Conservation (phyloP, 2,888 invertebrate genomes). For the Hanleya hanleyi region DNA sequence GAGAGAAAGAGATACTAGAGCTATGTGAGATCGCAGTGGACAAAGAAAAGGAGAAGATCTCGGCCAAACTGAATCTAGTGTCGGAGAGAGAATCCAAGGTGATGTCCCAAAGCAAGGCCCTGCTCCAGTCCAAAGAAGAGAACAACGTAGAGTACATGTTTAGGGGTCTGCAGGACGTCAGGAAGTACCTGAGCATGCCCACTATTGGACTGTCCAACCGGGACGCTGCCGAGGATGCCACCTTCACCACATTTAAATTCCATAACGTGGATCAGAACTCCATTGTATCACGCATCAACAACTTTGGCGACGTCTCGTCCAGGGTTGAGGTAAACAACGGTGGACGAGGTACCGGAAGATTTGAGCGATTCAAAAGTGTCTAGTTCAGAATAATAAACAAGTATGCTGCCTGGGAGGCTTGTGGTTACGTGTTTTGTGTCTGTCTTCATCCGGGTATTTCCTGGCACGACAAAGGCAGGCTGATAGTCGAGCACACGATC, state of each 20-base stretch:
- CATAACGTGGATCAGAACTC: conserved; percentile 46
- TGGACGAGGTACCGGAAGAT: background rate
- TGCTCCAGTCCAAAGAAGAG: conserved; percentile 45
- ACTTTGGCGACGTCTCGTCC: conserved; percentile 52
- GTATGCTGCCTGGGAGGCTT: too few relatives aligned
- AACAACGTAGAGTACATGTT: conserved; percentile 56
- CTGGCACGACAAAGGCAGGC: too few relatives aligned
- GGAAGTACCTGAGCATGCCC: conserved; percentile 45
- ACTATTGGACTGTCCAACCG: conserved; percentile 39
- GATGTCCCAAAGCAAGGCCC: conserved; percentile 15
- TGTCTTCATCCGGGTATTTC: too few relatives aligned
- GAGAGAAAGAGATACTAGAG: conserved; percentile 55
- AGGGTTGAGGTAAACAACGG: background rate
- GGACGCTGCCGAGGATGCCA: conserved; percentile 45
- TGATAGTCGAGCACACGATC: too few relatives aligned
- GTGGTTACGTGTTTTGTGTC: too few relatives aligned
- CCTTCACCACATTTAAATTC: conserved; percentile 49
- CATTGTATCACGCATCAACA: conserved; percentile 46
- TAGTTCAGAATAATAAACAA: too few relatives aligned
- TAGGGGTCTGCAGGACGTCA: conserved; percentile 45
- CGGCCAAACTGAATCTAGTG: conserved; percentile 38
- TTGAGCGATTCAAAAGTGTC: background rate
- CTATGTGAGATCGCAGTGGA: conserved; percentile 44
- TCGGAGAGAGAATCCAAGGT: conserved; percentile 6
- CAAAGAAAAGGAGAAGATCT: conserved; percentile 46